phyloP scores from a whole-genome alignment of 1,140 invertebrate genomes.

The Drosophila asahinai region DNA sequence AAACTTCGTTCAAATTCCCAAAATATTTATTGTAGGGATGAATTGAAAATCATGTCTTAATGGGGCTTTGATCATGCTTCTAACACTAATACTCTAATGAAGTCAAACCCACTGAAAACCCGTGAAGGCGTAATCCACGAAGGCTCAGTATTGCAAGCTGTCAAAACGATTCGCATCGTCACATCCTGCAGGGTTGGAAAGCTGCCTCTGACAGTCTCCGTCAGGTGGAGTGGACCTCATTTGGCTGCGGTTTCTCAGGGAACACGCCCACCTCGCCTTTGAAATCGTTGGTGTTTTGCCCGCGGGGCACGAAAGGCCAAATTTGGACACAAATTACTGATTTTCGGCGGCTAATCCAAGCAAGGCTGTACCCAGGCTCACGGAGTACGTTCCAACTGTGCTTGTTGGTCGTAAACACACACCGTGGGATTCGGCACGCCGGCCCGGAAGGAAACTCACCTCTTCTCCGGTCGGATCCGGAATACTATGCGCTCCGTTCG shows the following conservation, averaged over 20 bases:
- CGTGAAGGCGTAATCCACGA: conserved; percentile 36
- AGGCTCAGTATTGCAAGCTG: conserved; percentile 54
- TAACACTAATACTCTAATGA: conserved; percentile 1
- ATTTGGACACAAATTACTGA: conserved; percentile 62
- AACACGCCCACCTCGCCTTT: conserved; percentile 46
- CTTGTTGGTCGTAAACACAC: conserved; percentile 82
- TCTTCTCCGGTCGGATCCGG: conserved; percentile 12
- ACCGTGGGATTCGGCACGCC: conserved; percentile 76
- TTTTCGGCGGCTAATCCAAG: conserved; percentile 63
- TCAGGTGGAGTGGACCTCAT: conserved; percentile 63
- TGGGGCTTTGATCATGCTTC: not conserved
- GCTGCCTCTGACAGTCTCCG: conserved; percentile 65
- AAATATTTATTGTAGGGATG: not conserved
- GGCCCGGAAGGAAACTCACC: conserved; percentile 38
- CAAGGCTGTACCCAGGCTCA: conserved; percentile 24
- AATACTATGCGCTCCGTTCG: conserved; percentile 27
- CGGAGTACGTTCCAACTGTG: conserved; percentile 66
- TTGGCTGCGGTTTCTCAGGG: conserved; percentile 52
- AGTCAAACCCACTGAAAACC: not conserved
- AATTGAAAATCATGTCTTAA: not conserved
- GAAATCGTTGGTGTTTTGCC: conserved; percentile 38
- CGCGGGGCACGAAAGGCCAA: conserved; percentile 36
- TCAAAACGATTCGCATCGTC: conserved; percentile 55
- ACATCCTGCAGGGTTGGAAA: conserved; percentile 37
- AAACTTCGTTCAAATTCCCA: not conserved